These are phyloP conservation scores for Eueides isabella DNA, from an alignment of 1,140 invertebrate species.

Conservation along the genomic window DNA sequence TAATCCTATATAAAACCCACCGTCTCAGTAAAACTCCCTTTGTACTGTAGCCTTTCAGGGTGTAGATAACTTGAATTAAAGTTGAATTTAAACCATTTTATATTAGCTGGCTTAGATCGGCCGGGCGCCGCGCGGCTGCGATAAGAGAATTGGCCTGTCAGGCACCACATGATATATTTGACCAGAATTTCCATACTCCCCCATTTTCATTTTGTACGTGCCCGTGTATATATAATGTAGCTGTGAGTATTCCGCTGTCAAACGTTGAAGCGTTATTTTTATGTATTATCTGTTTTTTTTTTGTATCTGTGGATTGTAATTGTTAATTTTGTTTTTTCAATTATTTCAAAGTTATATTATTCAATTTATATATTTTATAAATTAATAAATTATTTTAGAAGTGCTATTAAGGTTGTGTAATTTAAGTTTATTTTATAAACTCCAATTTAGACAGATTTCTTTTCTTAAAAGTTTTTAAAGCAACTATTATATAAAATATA, in stretches of 20 bases:
- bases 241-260: slow-evolving; percentile 50
- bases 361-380: no score
- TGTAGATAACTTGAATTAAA: slow-evolving; percentile 80
- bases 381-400: no score
- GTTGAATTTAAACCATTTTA: slow-evolving; percentile 82
- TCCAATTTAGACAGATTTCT: no score
- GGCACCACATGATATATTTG: slow-evolving; percentile 92
- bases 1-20: slow-evolving; percentile 27
- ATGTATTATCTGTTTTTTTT: slow-evolving; percentile 6
- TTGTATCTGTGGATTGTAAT: no score
- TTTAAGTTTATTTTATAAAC: no score
- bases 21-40: slow-evolving; percentile 72
- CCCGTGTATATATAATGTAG: slow-evolving; percentile 77
- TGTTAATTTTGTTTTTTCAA: no score
- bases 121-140: slow-evolving; percentile 78
- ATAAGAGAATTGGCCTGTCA: slow-evolving; percentile 94
- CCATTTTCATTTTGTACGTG: slow-evolving; percentile 81
- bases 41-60: slow-evolving; percentile 60
- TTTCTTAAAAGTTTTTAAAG: no score
- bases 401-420: no score
- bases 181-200: slow-evolving; percentile 90
- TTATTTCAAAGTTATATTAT: no score
- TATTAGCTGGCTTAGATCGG: slow-evolving; percentile 82
- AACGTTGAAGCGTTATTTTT: slow-evolving; percentile 54
- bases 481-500: no score